Evolutionary conservation across 1,140 invertebrate genomes (phyloP), one percentile per base, ranked within the genome.

Genomic region (Leptinotarsa lineolata): DNA sequence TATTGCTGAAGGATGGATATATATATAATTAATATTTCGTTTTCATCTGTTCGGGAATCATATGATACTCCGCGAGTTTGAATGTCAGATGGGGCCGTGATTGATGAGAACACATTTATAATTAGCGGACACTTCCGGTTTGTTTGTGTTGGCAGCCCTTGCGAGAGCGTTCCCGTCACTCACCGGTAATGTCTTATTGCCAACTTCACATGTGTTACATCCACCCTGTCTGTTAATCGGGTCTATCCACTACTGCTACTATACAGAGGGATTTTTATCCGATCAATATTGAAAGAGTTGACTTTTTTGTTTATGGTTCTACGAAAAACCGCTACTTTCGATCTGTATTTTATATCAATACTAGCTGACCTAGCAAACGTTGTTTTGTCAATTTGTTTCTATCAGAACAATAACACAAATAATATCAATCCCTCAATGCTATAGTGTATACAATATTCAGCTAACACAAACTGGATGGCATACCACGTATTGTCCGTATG

Each of bases 91-190:
- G 80, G 21, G 72, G 16, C 24, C 67, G 77, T 83, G 82, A 83
- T 83, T 83, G 81, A 83, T 83, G 81, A 81, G 77, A 71, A 77
- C 74, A 76, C 76, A 82, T 82, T 83, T 83, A 83, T 83, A 83
- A 83, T 82, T 83, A 83, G 82, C 82, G 82, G 81, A 83, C 82
- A 83, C 81, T 83, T 83, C 82, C 82, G 80, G 81, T 77, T 70
- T 82, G 81, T 81, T 82, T 81, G 71, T 77, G 81, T 82, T 83
- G 81, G 82, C 82, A 83, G 77, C 80, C 39, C 61, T 65, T 60
- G 39, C 75, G 76, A 79, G 73, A 65, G 76, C 79, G 79, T 80
- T 75, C 76, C 78, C 77, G 81, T 83, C 82, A 82, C 74, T 82
- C 82, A 80, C 70, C 79, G 76, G 45, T 70, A 73, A 74, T 70